Conservation (phyloP, 1,140 invertebrate genomes). For the Drosophila tsacasi region DNA sequence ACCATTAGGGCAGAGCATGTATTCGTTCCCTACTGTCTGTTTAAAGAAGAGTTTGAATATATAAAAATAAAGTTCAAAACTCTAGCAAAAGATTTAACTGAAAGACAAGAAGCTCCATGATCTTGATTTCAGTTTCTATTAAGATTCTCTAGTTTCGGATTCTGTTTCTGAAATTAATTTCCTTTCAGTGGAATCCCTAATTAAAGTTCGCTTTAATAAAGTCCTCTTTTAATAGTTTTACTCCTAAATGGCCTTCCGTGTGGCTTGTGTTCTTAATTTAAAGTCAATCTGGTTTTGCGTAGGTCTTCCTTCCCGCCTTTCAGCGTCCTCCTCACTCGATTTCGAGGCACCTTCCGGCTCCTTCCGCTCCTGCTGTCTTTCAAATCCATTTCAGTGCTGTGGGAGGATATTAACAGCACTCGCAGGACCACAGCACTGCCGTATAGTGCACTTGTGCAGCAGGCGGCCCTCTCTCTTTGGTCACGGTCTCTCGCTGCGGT, state of each 20-base stretch:
- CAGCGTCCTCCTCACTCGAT: constrained; percentile 2
- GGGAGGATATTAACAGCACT: constrained; percentile 46
- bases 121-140: background rate
- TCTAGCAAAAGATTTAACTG: background rate
- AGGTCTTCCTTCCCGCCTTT: background rate
- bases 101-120: background rate
- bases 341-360: constrained; percentile 3
- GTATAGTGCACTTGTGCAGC: constrained; percentile 34
- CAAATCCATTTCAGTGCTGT: constrained; percentile 21
- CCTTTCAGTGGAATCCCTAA: background rate
- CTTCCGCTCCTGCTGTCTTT: background rate
- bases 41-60: background rate
- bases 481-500: constrained; percentile 49
- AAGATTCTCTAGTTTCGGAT: background rate
- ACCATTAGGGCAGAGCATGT: background rate
- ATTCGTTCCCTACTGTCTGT: no score
- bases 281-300: constrained; percentile 37
- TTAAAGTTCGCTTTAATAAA: constrained; percentile 1
- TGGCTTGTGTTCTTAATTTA: constrained; percentile 19
- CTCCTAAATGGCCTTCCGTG: background rate
- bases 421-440: constrained; percentile 19
- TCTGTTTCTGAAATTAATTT: background rate
- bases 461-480: constrained; percentile 16
- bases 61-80: background rate
- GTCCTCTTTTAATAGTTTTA: background rate